Evolutionary conservation across 2,888 invertebrate species (phyloP), one percentile per base, ranked within the genome.

Genomic region (Chironomus tentans): DNA sequence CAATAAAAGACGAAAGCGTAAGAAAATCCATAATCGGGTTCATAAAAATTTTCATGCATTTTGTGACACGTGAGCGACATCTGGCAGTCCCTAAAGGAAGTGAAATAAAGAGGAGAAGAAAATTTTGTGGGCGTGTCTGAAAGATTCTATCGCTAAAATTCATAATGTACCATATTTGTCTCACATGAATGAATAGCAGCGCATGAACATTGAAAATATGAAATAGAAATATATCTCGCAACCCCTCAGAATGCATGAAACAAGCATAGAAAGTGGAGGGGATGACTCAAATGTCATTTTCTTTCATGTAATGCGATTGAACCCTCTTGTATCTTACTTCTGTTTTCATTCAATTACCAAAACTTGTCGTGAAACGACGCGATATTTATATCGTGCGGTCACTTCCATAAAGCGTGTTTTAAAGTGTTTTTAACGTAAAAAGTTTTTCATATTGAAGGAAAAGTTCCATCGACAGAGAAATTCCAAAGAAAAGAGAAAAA

Each of bases 11-110:
- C 68, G 24, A 65, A 18, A 68, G 68, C 28, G 68, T 38, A 46
- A 38, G 28, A 68, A 68, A 68, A 68, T 68, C 68, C 21, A 68
- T 68, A 68, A 68, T 68, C 68, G 68, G 68, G 68, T 68, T 68
- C 68, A 68, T 68, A 46, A 68, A 68, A 28, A 68, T 13, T 24
- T 68, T 68, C 15, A 38, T 68, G 28, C 68, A 38, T 68, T 68
- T 68, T 21, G 65, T 22, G n/a, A 56, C 38, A 56, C 56, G 5
- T 18, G 7, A 56, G 56, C 56, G 56, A 56, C 56, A 56, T 56
- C 56, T 56, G 15, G 15, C 38, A 15, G 28, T 5, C 15, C 38
- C 6, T 2, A 10, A 28, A 38, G 6, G 61, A 15, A 22, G 50
- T 18, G 70, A 10, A n/a, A 28, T 13, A 2, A 38, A 73, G 73